Base-by-base conservation (phyloP, 2,797 vertebrate species). In the Micromesistius poutassou region DNA sequence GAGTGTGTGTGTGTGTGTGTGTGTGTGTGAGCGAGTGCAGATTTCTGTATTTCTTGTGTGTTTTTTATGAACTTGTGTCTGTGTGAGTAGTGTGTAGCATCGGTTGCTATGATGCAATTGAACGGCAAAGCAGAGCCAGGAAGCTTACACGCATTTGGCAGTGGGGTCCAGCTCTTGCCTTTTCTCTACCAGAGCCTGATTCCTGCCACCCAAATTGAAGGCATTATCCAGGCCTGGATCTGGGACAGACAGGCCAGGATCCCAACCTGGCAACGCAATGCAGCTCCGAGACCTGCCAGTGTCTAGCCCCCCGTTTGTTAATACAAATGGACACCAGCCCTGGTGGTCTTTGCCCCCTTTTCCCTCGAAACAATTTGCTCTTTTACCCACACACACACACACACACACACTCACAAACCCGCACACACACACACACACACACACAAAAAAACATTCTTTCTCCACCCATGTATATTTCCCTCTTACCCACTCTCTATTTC, bases 51-150 rank as follows among this genome's bases (percentile, higher is more conserved):
- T n/a, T 76, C 19, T 42, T 33, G n/a, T 50, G 30, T 31, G 8
- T 74, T 72, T 70, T 30, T 74, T 30, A 36, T 30, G 66, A 2
- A 4, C n/a, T 31, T 25, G 42, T 84, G 71, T 80, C 40, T 42
- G 71, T 78, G 66, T 83, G 80, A 35, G 71, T 76, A 68, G 68
- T 31, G 68, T 31, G 30, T 42, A 76, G 35, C 35, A 72, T 35
- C 76, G 28, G 79, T 82, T 82, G 75, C 81, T 76, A 77, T 86
- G 88, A 90, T 89, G 83, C 86, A 91, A 84, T 80, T 74, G 79
- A 88, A 90, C 78, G 75, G 82, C 84, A 89, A 85, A 62, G 76
- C 68, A 38, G 73, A 80, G 77, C 80, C 78, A 74, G 68, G 82
- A 81, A 89, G 85, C 87, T 79, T 85, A 80, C 85, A 81, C 79